phyloP scores from a whole-genome alignment of 2,888 invertebrate species.

The Ditula angustiorana region DNA sequence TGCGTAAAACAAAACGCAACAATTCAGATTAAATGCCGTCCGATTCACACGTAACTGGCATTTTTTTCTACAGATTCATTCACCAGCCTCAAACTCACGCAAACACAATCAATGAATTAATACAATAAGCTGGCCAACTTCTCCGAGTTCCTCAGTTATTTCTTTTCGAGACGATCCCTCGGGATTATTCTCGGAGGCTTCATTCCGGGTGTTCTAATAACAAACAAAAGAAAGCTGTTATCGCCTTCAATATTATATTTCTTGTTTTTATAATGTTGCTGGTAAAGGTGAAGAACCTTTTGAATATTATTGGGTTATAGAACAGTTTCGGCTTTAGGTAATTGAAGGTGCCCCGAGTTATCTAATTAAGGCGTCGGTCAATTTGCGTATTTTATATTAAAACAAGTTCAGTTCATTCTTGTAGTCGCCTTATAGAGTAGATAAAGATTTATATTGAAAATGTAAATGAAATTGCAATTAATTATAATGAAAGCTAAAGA shows the following conservation, averaged over 20 bases:
- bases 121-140: conserved; percentile 27
- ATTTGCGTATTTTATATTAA: neutral
- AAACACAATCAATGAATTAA: conserved; percentile 29
- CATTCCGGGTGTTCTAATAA: conserved; percentile 25
- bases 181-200: conserved; percentile 34
- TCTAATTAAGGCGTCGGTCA: neutral
- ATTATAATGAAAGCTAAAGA: no score
- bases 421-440: no score
- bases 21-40: no score
- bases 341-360: neutral
- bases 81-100: neutral
- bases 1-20: no score
- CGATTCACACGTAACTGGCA: neutral
- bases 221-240: conserved; percentile 28
- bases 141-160: neutral
- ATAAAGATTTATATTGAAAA: no score
- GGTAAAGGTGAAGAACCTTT: neutral
- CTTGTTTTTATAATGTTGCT: conserved; percentile 11
- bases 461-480: no score
- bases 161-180: conserved; percentile 2
- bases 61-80: neutral
- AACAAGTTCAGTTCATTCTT: no score
- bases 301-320: neutral
- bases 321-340: neutral
- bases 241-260: conserved; percentile 7